These are phyloP conservation scores for Crepidodera aurea DNA, from an alignment of 2,888 invertebrate genomes.

Conservation along the genomic window DNA sequence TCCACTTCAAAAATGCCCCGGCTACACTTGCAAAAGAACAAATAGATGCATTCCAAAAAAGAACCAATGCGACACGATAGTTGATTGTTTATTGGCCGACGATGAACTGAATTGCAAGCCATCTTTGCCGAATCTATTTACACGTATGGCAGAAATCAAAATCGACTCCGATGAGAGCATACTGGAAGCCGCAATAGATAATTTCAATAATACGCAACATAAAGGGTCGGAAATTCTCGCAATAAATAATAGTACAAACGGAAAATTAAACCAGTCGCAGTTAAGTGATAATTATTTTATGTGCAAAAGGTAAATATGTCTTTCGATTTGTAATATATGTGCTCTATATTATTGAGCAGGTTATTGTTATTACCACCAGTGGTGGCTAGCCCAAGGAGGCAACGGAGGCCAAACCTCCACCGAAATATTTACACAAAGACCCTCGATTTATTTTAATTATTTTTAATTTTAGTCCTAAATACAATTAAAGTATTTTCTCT, in stretches of 20 bases:
- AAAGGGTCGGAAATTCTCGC: not conserved
- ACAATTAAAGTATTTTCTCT: no score
- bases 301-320: slow-evolving; percentile 29
- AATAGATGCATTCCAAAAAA: slow-evolving; percentile 72
- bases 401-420: no score
- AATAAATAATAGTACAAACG: not conserved
- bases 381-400: no score
- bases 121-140: slow-evolving; percentile 40
- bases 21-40: slow-evolving; percentile 74
- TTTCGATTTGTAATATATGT: no score
- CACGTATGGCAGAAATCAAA: slow-evolving; percentile 27
- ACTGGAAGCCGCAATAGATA: not conserved
- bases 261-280: not conserved
- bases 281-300: slow-evolving; percentile 5
- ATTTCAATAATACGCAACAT: not conserved
- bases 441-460: no score
- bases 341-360: no score
- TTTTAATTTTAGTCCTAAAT: no score
- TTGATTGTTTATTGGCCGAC: slow-evolving; percentile 82
- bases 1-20: slow-evolving; percentile 74
- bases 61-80: slow-evolving; percentile 74
- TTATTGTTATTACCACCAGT: no score
- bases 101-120: slow-evolving; percentile 76
- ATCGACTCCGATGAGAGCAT: not conserved
- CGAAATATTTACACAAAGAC: no score